Evolutionary conservation across 37 sponge, comb jelly and placozoan species (phyloP).

Genomic region (Mnemiopsis leidyi): DNA sequence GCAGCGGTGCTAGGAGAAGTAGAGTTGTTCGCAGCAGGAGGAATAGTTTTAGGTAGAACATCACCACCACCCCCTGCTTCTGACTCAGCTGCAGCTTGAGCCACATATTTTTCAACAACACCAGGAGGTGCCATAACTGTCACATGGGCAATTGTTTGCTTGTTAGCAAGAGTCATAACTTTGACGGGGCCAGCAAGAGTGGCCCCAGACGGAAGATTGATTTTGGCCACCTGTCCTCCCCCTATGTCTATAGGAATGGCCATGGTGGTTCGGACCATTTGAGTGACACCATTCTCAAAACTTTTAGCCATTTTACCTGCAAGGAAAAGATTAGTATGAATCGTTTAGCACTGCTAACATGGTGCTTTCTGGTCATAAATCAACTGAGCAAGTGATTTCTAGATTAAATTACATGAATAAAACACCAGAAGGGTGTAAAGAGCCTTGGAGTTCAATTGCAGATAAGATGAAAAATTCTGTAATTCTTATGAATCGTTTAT

Average conservation of each 20-base stretch:
- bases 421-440: no score
- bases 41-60: background rate
- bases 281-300: background rate
- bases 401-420: no score
- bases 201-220: conserved; percentile 55
- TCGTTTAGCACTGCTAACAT: no score
- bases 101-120: conserved; percentile 54
- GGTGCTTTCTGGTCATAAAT: no score
- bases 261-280: conserved; percentile 63
- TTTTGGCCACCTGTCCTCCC: conserved; percentile 57
- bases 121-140: conserved; percentile 56
- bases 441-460: no score
- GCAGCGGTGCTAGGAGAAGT: background rate
- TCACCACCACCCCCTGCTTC: background rate
- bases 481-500: no score
- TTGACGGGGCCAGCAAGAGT: conserved; percentile 53
- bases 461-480: no score
- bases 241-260: conserved; percentile 58
- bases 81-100: conserved; percentile 55
- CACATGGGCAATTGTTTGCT: conserved; percentile 58
- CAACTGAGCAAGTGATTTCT: no score
- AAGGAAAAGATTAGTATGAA: background rate
- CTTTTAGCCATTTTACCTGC: background rate
- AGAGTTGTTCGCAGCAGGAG: background rate
- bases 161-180: conserved; percentile 13